Evolutionary conservation across 2,113 vertebrate genomes (phyloP).

Genomic region (Pogona vitticeps): DNA sequence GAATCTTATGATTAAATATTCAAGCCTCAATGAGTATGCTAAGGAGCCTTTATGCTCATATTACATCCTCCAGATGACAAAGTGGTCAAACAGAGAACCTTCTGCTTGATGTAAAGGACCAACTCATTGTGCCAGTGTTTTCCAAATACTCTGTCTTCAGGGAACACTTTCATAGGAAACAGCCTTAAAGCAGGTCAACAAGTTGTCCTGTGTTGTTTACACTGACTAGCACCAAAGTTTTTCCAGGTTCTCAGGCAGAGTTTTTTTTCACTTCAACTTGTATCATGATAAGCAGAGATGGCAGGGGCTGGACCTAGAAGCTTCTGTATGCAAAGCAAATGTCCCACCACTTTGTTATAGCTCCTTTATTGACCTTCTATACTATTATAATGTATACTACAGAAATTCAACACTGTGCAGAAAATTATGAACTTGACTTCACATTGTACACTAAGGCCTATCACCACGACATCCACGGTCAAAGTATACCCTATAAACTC

Average conservation of each 20-base stretch:
- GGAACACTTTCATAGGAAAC: background rate
- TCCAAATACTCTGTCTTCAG: background rate
- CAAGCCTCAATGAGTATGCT: slow-evolving; percentile 41
- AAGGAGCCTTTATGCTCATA: slow-evolving; percentile 15
- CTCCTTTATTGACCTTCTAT: too few species aligned
- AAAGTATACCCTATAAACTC: too few species aligned
- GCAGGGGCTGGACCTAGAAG: background rate
- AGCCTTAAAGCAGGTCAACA: background rate
- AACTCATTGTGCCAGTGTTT: background rate
- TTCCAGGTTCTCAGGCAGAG: background rate
- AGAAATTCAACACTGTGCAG: too few species aligned
- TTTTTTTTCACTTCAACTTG: background rate
- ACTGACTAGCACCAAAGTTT: background rate
- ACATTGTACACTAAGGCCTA: too few species aligned
- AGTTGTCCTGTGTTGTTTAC: background rate
- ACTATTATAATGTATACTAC: too few species aligned
- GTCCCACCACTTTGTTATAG: too few species aligned
- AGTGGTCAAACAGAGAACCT: background rate
- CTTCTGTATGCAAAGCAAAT: too few species aligned
- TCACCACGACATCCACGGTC: too few species aligned
- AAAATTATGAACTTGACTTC: too few species aligned
- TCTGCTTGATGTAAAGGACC: slow-evolving; percentile 21
- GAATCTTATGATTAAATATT: slow-evolving; percentile 60
- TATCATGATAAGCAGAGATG: background rate
- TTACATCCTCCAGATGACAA: slow-evolving; percentile 32